These are phyloP conservation scores for Kryptolebias marmoratus DNA, from an alignment of 2,113 vertebrate genomes.

Conservation along the genomic window DNA sequence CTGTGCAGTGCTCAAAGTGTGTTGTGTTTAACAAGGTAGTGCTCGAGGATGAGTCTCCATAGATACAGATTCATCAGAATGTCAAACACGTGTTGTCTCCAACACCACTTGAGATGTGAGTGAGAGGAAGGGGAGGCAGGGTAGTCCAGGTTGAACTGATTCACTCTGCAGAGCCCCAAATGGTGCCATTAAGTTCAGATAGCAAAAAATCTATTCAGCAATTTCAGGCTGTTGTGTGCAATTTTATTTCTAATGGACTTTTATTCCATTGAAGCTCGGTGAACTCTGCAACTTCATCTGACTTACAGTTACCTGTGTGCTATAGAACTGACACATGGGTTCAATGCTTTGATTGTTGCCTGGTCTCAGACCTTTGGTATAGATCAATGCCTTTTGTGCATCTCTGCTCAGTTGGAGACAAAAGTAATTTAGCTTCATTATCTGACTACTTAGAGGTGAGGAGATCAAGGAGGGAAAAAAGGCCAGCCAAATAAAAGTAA, in stretches of 20 bases:
- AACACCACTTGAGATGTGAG: slow-evolving; percentile 44
- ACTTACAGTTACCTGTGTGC: slow-evolving; percentile 16
- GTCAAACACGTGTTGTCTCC: slow-evolving; percentile 32
- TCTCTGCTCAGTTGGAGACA: neutral
- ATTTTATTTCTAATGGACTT: slow-evolving; percentile 28
- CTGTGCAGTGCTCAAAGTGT: slow-evolving; percentile 45
- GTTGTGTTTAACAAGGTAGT: slow-evolving; percentile 45
- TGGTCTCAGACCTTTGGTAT: neutral
- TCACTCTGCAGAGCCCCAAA: slow-evolving; percentile 56
- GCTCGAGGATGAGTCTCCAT: slow-evolving; percentile 56
- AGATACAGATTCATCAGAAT: slow-evolving; percentile 60
- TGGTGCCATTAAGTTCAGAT: slow-evolving; percentile 62
- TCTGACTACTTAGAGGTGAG: neutral
- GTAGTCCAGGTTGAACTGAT: slow-evolving; percentile 42
- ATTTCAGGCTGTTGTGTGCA: slow-evolving; percentile 22
- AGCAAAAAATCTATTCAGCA: slow-evolving; percentile 25
- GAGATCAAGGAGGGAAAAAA: neutral
- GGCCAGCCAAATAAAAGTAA: neutral
- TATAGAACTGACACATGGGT: slow-evolving; percentile 2
- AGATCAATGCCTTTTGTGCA: neutral
- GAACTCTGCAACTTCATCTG: neutral
- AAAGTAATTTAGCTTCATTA: neutral
- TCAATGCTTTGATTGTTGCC: neutral
- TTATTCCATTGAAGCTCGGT: slow-evolving; percentile 4
- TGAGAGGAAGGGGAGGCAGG: slow-evolving; percentile 18